Conservation (phyloP, 2,888 invertebrate species). For the Fragum fragum region DNA sequence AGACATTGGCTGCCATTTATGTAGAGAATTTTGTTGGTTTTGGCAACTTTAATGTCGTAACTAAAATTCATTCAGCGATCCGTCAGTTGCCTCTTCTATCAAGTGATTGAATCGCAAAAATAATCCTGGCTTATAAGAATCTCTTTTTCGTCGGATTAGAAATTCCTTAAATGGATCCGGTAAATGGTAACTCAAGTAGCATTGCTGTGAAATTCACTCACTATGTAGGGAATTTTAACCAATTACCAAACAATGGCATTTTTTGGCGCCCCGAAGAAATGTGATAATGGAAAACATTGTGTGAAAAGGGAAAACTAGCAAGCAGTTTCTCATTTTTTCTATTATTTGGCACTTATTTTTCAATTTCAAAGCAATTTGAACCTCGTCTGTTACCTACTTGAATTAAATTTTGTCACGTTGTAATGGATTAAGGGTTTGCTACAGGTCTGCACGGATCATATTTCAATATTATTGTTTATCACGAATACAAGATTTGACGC, state of each 20-base stretch:
- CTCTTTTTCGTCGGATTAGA: too few species aligned
- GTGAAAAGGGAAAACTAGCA: background rate
- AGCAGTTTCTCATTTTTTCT: slow-evolving; percentile 11
- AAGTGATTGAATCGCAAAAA: too few species aligned
- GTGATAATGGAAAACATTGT: background rate
- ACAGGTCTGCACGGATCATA: slow-evolving; percentile 4
- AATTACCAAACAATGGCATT: background rate
- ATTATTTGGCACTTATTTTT: background rate
- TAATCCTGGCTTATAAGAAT: too few species aligned
- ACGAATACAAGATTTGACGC: slow-evolving; percentile 3
- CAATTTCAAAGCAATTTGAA: background rate
- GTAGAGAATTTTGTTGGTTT: too few species aligned
- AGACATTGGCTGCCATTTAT: too few species aligned
- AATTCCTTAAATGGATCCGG: too few species aligned
- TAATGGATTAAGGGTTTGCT: background rate
- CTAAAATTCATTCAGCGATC: too few species aligned
- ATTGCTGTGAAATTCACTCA: too few species aligned
- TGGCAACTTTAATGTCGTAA: too few species aligned
- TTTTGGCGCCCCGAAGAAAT: background rate
- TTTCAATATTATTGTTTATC: slow-evolving; percentile 27
- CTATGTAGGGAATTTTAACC: too few species aligned
- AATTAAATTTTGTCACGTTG: background rate
- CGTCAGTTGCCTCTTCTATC: too few species aligned
- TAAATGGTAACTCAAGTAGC: too few species aligned
- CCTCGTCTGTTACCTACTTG: background rate